Percentiles rank a stretch among this genome's conserved stretches.
Conservation (phyloP, 2,113 vertebrate species). For the Bothrops jararaca region DNA sequence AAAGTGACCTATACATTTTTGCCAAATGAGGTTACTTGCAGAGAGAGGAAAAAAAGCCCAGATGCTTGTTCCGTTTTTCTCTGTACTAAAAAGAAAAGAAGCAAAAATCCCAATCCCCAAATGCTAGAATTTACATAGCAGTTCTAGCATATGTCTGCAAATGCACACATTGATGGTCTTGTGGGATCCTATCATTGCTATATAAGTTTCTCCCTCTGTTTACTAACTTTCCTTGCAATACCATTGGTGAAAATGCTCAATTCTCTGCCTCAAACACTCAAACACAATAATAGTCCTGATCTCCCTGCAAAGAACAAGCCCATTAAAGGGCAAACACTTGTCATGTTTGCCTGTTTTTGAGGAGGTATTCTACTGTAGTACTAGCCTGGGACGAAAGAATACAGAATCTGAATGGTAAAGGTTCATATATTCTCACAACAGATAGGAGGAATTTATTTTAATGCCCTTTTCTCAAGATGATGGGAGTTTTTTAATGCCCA, state of each 20-base stretch:
- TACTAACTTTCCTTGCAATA: neutral
- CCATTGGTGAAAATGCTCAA: neutral
- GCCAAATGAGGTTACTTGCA: neutral
- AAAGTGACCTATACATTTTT: neutral
- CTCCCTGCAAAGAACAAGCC: constrained; percentile 3
- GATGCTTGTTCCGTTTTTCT: neutral
- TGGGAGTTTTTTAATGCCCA: neutral
- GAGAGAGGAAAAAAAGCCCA: neutral
- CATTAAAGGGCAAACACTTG: constrained; percentile 11
- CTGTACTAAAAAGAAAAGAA: neutral
- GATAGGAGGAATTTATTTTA: constrained; percentile 5
- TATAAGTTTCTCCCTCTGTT: neutral
- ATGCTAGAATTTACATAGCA: neutral
- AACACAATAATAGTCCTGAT: constrained; percentile 13
- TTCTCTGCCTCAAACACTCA: constrained; percentile 1
- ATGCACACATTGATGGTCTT: neutral
- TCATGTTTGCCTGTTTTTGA: constrained; percentile 8
- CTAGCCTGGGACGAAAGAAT: neutral
- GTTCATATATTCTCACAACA: neutral
- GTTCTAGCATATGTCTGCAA: neutral
- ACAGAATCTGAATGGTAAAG: neutral
- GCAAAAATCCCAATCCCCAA: neutral
- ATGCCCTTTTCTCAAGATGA: neutral
- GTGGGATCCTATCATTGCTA: neutral
- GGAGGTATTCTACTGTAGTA: neutral